Conservation (phyloP, 1,140 invertebrate genomes). For the Plectrocnemia conspersa region DNA sequence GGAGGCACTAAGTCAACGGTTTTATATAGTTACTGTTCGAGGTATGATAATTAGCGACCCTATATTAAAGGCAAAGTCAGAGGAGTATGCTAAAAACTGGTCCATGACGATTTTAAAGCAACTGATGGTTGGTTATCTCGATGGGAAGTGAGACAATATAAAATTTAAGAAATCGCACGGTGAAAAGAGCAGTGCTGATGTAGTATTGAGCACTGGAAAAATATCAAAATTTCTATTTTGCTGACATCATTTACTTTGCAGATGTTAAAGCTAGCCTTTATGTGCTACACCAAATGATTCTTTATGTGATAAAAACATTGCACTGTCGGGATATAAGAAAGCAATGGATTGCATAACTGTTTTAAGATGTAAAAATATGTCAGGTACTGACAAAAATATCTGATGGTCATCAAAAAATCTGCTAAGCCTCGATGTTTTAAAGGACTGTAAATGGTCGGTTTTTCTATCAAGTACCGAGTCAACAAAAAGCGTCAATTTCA, state of each 20-base stretch:
- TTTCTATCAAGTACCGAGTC: conserved; percentile 28
- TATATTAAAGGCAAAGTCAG: conserved; percentile 15
- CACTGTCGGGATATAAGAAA: background rate
- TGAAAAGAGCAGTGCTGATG: conserved; percentile 2
- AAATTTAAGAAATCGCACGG: conserved; percentile 9
- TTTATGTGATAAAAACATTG: background rate
- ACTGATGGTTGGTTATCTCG: conserved; percentile 19
- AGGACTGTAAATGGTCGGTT: conserved; percentile 14
- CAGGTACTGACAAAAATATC: background rate
- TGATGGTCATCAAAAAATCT: conserved; percentile 3
- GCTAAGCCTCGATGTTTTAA: conserved; percentile 13
- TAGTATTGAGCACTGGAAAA: conserved; percentile 1
- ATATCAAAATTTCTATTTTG: background rate
- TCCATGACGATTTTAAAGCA: conserved; percentile 12
- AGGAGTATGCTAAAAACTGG: conserved; percentile 15
- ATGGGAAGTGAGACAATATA: conserved; percentile 11
- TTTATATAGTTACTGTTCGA: conserved; percentile 12
- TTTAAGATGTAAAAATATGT: background rate
- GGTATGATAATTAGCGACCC: conserved; percentile 8
- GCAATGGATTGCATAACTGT: background rate
- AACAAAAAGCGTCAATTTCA: conserved; percentile 22
- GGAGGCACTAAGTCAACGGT: conserved; percentile 20
- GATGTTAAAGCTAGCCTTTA: background rate
- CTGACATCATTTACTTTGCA: background rate
- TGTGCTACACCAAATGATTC: background rate